Evolutionary conservation across 1,140 invertebrate genomes (phyloP).

Genomic region (Zaprionus ghesquierei): DNA sequence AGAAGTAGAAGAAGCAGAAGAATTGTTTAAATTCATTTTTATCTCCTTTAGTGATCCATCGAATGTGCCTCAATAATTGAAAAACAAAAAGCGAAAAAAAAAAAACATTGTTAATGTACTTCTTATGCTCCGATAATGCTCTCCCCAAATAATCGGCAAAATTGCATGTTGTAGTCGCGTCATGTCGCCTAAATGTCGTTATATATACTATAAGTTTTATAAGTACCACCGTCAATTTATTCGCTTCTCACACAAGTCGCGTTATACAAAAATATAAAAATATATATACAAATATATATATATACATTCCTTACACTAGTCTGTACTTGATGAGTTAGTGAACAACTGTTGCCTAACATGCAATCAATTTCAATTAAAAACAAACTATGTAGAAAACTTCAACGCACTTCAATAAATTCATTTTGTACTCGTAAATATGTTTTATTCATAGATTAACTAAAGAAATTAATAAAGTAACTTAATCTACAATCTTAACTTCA

Average conservation of each 20-base stretch:
- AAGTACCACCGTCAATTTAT: slow-evolving; percentile 79
- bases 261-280: slow-evolving; percentile 56
- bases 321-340: slow-evolving; percentile 40
- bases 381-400: slow-evolving; percentile 18
- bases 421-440: slow-evolving; percentile 29
- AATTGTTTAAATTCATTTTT: slow-evolving; percentile 39
- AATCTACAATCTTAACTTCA: slow-evolving; percentile 10
- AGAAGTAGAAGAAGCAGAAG: slow-evolving; percentile 13
- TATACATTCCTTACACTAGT: slow-evolving; percentile 55
- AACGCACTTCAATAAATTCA: slow-evolving; percentile 58
- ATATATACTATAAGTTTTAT: slow-evolving; percentile 72
- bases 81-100: slow-evolving; percentile 17
- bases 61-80: slow-evolving; percentile 73
- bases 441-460: slow-evolving; percentile 4
- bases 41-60: slow-evolving; percentile 69
- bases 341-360: slow-evolving; percentile 21
- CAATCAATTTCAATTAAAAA: slow-evolving; percentile 36
- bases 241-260: slow-evolving; percentile 75
- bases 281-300: slow-evolving; percentile 47
- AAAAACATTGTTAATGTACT: slow-evolving; percentile 35
- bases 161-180: slow-evolving; percentile 24
- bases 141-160: slow-evolving; percentile 9
- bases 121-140: slow-evolving; percentile 23
- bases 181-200: slow-evolving; percentile 60
- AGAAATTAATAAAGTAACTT: background rate